phyloP scores from a whole-genome alignment of 2,888 invertebrate species.

The Bembecia ichneumoniformis region DNA sequence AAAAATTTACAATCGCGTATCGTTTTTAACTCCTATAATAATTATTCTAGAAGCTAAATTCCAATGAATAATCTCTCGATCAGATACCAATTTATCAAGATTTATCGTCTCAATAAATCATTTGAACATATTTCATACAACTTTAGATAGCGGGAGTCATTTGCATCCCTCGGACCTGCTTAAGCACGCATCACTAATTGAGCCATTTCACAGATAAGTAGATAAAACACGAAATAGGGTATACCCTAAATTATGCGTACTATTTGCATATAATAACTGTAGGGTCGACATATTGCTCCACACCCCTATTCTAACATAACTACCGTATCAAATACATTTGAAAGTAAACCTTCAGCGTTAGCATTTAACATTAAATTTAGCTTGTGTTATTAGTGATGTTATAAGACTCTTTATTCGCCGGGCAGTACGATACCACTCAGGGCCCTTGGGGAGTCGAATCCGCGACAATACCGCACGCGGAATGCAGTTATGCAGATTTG shows the following conservation, averaged over 20 bases:
- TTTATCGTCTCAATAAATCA: conserved; percentile 47
- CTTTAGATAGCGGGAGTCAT: conserved; percentile 37
- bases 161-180: conserved; percentile 24
- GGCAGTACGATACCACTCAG: background rate
- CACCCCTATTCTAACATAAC: background rate
- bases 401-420: background rate
- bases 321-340: background rate
- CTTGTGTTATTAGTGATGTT: background rate
- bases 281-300: conserved; percentile 32
- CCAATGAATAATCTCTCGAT: background rate
- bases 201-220: conserved; percentile 70
- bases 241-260: conserved; percentile 64
- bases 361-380: background rate
- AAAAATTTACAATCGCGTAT: too few relatives aligned
- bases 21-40: background rate
- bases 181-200: conserved; percentile 57
- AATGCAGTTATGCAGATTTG: conserved; percentile 62
- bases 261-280: conserved; percentile 70
- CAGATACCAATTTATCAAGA: conserved; percentile 4
- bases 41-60: background rate
- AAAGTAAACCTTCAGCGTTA: background rate
- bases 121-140: conserved; percentile 57
- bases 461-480: conserved; percentile 44
- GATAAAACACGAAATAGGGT: conserved; percentile 63
- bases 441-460: conserved; percentile 37